Base-by-base conservation (phyloP, 2,888 invertebrate genomes). In the Pyrochroa serraticornis region DNA sequence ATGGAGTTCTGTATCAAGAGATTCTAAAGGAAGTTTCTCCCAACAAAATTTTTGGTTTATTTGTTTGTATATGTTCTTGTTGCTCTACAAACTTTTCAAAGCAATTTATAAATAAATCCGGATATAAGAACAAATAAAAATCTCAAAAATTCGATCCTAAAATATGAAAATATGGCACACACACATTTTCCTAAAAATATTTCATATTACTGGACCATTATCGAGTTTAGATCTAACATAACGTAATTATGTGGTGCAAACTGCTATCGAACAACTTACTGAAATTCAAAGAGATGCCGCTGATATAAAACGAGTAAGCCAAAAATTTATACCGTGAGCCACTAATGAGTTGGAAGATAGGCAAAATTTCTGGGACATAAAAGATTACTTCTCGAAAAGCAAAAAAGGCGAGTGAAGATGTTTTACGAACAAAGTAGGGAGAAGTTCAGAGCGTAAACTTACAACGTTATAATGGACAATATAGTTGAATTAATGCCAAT, bases 201-300 rank as follows among this genome's bases (percentile, higher is more conserved):
- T 56, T 51, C 9, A 44, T 13, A n/a, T n/a, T n/a, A n/a, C n/a
- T n/a, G n/a, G n/a, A 56, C 50, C 56, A 10, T 32, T 56, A 10
- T 56, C 56, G 12, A 52, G 3, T 8, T 56, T 52, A 13, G 50
- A 56, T 7, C n/a, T n/a, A 1, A 31, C n/a, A 44, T 9, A 13
- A 8, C 9, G 14, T 3, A 44, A 30, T 31, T 44, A 6, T n/a
- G 14, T 8, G 9, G 9, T 6, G 7, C 7, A 6, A n/a, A n/a
- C 7, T 8, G 8, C 9, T 10, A 7, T 8, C 9, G 38, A 37
- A 37, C 10, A 33, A 7, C 33, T 33, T 7, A 33, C 7, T 7
- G 7, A 33, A 7, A 33, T 33, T 33, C 33, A 33, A 33, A 33
- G 33, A 33, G 33, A 33, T 7, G 7, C 7, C 6, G 6, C 33